Base-by-base conservation (phyloP, 2,888 invertebrate species). In the Baccha elongata region DNA sequence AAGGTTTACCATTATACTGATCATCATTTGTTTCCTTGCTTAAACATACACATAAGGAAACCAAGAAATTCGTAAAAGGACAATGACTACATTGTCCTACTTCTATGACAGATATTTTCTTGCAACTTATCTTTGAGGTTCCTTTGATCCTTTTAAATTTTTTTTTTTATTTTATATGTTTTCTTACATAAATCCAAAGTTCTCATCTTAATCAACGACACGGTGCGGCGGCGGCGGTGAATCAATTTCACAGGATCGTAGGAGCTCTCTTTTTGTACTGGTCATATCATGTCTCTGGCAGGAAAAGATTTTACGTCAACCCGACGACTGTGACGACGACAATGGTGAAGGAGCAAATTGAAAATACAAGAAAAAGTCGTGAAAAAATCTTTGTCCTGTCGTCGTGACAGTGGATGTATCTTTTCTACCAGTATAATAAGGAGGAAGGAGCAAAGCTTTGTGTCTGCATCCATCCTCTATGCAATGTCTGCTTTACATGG, bases 211-310 rank as follows among this genome's bases (percentile, higher is more conserved):
- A 83, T 83, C 78, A 83, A 67, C 55, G 52, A 72, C 35, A 83
- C 72, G 67, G 75, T 23, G 62, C 42, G 35, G 72, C 72, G 67
- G 76, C 76, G 65, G 67, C 42, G 65, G 62, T 53, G 78, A 83
- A 83, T 83, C 83, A 73, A 83, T 83, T 83, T 83, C 78, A 83
- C 67, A 83, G 83, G 55, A 78, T 78, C 72, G 40, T 17, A 58
- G 55, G n/a, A 67, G 52, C 21, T 6, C 26, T 11, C 46, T 40
- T 17, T 69, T 55, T 26, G 48, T 60, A 19, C 53, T 68, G 55
- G 37, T 13, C 58, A 19, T 62, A 60, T 58, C 32, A 64, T 46
- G 21, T 40, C 26, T 64, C 52, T 35, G 35, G 55, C 55, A 72
- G 15, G 35, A 50, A 72, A 42, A 55, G 62, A 72, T 48, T 58